These are phyloP conservation scores for Theodoxus fluviatilis DNA, from an alignment of 2,888 invertebrate species.

Conservation along the genomic window DNA sequence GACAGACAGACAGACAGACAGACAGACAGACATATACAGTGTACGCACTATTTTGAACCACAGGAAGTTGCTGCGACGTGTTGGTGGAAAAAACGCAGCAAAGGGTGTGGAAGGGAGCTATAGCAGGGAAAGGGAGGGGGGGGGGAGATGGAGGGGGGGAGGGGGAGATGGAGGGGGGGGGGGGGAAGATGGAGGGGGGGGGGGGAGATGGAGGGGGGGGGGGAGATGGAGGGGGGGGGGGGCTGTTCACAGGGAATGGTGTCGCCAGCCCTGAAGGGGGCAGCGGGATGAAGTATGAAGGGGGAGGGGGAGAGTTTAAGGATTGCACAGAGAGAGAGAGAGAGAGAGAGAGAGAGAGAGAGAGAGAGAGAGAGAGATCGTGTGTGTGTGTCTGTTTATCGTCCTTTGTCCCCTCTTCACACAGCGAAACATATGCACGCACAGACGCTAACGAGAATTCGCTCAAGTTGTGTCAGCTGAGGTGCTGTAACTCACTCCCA, in stretches of 20 bases:
- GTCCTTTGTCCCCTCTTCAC: too few relatives aligned
- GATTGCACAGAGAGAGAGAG: constrained; percentile 1
- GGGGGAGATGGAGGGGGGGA: neutral
- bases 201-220: neutral
- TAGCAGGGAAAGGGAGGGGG: neutral
- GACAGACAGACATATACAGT: neutral
- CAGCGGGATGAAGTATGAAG: neutral
- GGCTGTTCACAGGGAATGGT: too few relatives aligned
- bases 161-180: neutral
- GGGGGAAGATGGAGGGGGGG: too few relatives aligned
- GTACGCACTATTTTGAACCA: neutral
- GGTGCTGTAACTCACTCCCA: too few relatives aligned
- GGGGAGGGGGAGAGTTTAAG: neutral
- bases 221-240: neutral
- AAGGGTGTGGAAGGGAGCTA: neutral
- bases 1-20: constrained; percentile 4
- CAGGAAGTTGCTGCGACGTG: neutral
- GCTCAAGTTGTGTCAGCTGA: too few relatives aligned
- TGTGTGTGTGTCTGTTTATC: too few relatives aligned
- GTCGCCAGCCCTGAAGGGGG: too few relatives aligned
- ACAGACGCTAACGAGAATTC: too few relatives aligned
- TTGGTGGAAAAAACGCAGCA: neutral
- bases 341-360: constrained; percentile 20
- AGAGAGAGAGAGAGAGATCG: constrained; percentile 3
- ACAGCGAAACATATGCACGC: too few relatives aligned